Conservation (phyloP, 2,888 invertebrate species). For the Crepidodera aurea region DNA sequence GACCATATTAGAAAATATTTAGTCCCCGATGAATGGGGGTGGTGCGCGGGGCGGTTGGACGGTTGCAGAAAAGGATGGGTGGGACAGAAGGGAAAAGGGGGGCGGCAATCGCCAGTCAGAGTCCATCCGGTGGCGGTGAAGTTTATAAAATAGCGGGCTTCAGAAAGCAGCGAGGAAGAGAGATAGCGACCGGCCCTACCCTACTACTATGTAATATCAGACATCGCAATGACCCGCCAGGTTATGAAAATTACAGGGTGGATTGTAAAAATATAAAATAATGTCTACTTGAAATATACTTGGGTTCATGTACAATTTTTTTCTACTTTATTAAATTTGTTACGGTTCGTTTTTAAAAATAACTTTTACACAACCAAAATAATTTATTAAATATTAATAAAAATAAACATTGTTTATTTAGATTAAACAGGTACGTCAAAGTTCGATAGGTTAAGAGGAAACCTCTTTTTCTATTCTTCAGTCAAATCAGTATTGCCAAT, state of each 20-base stretch:
- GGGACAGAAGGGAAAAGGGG: constrained; percentile 19
- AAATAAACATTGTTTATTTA: too few species aligned
- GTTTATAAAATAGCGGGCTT: constrained; percentile 41
- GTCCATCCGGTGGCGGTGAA: constrained; percentile 33
- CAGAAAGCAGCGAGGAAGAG: constrained; percentile 18
- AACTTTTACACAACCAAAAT: too few species aligned
- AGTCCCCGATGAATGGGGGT: constrained; percentile 24
- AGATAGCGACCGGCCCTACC: constrained; percentile 14
- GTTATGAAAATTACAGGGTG: constrained; percentile 23
- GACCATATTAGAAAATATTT: constrained; percentile 41
- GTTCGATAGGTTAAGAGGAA: too few species aligned
- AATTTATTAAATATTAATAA: too few species aligned
- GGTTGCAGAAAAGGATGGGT: constrained; percentile 18
- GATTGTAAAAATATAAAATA: not conserved
- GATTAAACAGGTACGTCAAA: too few species aligned
- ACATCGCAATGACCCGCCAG: constrained; percentile 25
- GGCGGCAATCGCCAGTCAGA: constrained; percentile 29
- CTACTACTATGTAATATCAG: constrained; percentile 29
- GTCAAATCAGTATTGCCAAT: too few species aligned
- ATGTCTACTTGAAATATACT: too few species aligned
- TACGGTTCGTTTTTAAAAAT: too few species aligned
- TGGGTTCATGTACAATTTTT: too few species aligned
- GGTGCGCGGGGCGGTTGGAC: constrained; percentile 26
- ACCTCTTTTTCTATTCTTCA: too few species aligned
- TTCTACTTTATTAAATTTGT: too few species aligned